Percentiles rank a stretch among this genome's conserved stretches.
Conservation (phyloP, 2,888 invertebrate species). For the Choristoneura rosaceana region DNA sequence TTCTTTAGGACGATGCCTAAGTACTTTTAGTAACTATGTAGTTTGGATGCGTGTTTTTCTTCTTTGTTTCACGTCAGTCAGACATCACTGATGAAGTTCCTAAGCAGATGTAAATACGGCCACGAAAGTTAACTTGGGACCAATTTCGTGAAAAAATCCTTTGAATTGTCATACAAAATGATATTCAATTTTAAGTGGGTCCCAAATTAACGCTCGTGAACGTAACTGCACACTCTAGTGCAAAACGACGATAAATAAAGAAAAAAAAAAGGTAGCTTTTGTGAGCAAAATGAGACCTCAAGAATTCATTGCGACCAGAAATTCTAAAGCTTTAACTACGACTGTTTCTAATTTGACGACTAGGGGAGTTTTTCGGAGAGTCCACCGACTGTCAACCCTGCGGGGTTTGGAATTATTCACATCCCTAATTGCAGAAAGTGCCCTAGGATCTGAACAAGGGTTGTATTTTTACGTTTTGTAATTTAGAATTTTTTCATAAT, state of each 20-base stretch:
- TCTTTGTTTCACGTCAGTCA: no score
- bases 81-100: no score
- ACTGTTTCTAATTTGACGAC: constrained; percentile 15
- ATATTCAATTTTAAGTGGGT: no score
- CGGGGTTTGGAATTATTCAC: constrained; percentile 23
- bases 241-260: neutral
- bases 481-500: neutral
- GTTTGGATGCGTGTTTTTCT: no score
- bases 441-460: neutral
- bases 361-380: constrained; percentile 22
- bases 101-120: no score
- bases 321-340: constrained; percentile 12
- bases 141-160: no score
- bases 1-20: no score
- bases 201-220: no score
- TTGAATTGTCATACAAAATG: no score
- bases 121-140: no score
- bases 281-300: neutral
- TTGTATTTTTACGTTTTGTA: constrained; percentile 1
- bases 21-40: no score
- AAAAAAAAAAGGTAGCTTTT: neutral
- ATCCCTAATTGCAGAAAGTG: constrained; percentile 5
- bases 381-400: constrained; percentile 15
- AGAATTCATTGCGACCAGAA: constrained; percentile 8
- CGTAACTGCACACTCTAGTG: no score